Evolutionary conservation across 2,113 vertebrate species (phyloP).

Genomic region (Peromyscus californicus): DNA sequence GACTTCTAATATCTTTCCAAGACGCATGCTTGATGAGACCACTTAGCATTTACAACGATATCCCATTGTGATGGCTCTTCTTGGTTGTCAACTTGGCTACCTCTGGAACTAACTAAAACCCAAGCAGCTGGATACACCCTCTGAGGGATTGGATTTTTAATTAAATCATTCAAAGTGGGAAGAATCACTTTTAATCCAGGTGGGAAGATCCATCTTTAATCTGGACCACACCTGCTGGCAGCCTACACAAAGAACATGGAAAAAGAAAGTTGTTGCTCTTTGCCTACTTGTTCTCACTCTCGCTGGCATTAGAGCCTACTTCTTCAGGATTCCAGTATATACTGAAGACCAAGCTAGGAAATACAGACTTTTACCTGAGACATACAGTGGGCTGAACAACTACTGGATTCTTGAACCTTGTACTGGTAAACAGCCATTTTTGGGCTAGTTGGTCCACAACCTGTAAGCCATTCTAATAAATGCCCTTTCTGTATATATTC

Average conservation of each 20-base stretch:
- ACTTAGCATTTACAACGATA: not conserved
- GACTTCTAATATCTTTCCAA: not conserved
- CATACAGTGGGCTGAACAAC: not conserved
- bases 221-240: not conserved
- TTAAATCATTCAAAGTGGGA: not conserved
- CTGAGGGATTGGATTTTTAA: not conserved
- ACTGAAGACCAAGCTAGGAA: not conserved
- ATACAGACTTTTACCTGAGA: not conserved
- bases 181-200: not conserved
- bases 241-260: not conserved
- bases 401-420: not conserved
- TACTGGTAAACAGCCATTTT: not conserved
- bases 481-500: not conserved
- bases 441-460: not conserved
- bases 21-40: not conserved
- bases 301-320: not conserved
- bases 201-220: not conserved
- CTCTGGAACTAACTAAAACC: not conserved
- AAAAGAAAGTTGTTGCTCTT: no score
- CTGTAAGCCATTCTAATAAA: not conserved
- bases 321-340: not conserved
- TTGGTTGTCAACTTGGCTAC: not conserved
- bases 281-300: not conserved
- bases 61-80: not conserved
- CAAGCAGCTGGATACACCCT: not conserved